A percentile compares a stretch with the other conserved stretches of the same genome.
Evolutionary conservation across 2,797 vertebrate genomes (phyloP).

Genomic region (Onychomys arenicola): DNA sequence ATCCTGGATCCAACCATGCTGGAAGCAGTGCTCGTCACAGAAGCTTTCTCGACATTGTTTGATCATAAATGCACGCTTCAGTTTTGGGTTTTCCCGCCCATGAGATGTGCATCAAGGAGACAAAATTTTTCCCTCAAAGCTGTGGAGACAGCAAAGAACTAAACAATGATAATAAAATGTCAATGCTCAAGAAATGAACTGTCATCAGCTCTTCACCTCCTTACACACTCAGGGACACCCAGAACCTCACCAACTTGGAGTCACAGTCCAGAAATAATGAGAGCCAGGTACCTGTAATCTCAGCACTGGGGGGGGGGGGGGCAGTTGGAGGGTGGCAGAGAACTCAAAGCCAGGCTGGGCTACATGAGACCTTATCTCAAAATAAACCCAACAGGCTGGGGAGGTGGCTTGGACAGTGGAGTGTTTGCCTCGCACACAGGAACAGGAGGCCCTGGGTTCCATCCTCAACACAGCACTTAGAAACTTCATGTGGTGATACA

Average conservation of each 20-base stretch:
- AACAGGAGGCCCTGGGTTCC: too few relatives aligned
- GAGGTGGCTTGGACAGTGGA: background rate
- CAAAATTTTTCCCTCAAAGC: conserved; percentile 9
- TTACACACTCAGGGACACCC: conserved; percentile 45
- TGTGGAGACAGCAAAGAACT: conserved; percentile 44
- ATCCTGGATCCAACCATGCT: too few relatives aligned
- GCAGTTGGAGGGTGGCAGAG: background rate
- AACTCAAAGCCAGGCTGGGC: background rate
- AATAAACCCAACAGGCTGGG: background rate
- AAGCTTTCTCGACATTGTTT: too few relatives aligned
- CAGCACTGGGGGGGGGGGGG: background rate
- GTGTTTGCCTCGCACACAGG: background rate
- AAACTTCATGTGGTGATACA: background rate
- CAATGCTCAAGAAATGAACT: conserved; percentile 16
- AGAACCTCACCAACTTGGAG: conserved; percentile 42
- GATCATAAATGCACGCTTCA: background rate
- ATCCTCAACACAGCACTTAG: background rate
- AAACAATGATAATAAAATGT: background rate
- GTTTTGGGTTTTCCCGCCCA: background rate
- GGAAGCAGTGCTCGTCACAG: too few relatives aligned
- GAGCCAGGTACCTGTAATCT: background rate
- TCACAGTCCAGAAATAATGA: conserved; percentile 57
- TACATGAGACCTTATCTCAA: background rate
- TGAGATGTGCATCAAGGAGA: conserved; percentile 7
- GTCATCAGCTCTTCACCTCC: conserved; percentile 51